A percentile compares a stretch with the other conserved stretches of the same genome.
Conservation (phyloP, 2,888 invertebrate genomes). For the Seladonia tumulorum region DNA sequence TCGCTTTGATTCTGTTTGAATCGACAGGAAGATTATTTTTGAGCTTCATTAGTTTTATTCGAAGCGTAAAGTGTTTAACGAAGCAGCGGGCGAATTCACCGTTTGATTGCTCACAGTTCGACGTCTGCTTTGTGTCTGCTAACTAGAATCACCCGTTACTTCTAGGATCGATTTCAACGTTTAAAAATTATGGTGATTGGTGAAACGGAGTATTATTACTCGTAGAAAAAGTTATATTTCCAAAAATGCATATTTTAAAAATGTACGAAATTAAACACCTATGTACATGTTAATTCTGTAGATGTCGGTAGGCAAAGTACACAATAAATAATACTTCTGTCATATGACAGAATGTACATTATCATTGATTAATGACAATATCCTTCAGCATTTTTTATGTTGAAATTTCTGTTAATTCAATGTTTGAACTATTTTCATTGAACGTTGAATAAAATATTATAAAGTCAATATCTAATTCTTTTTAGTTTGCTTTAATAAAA, state of each 20-base stretch:
- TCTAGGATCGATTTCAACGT: conserved; percentile 42
- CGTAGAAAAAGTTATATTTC: background rate
- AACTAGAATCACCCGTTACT: conserved; percentile 56
- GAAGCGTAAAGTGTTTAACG: conserved; percentile 69
- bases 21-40: conserved; percentile 59
- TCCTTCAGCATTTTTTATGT: background rate
- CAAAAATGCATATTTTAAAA: background rate
- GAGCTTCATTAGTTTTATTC: conserved; percentile 67
- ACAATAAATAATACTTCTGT: background rate
- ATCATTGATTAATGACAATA: too few species aligned
- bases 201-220: background rate
- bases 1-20: conserved; percentile 56
- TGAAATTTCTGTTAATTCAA: background rate
- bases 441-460: background rate
- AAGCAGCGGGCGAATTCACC: conserved; percentile 57
- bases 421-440: background rate
- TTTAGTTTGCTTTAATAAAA: too few species aligned
- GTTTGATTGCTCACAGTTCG: conserved; percentile 63
- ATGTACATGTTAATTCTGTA: background rate
- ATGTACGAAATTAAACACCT: background rate
- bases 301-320: background rate
- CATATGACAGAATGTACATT: too few species aligned
- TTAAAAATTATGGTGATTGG: conserved; percentile 18
- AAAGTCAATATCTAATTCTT: background rate
- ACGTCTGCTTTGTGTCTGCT: conserved; percentile 64